phyloP scores from a whole-genome alignment of 2,113 vertebrate genomes.

The Machaerirhynchus nigripectus region DNA sequence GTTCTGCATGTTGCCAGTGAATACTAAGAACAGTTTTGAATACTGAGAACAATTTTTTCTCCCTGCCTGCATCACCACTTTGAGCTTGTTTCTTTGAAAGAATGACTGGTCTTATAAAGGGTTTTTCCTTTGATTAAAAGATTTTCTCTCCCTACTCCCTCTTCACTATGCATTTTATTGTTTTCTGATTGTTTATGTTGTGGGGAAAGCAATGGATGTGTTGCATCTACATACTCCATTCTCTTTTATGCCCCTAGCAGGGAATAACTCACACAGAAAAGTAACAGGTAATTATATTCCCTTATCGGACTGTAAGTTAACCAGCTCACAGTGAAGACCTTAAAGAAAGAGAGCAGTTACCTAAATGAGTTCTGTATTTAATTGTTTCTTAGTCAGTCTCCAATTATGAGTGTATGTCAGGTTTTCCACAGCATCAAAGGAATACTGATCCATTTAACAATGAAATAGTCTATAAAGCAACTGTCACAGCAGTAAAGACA shows the following conservation, averaged over 20 bases:
- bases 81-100: not conserved
- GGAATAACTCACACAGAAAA: not conserved
- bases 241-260: not conserved
- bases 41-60: not conserved
- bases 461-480: slow-evolving; percentile 12
- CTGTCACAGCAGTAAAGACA: slow-evolving; percentile 1
- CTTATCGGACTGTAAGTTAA: not conserved
- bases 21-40: not conserved
- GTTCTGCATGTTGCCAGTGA: not conserved
- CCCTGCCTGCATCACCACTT: not conserved
- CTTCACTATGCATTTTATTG: not conserved
- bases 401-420: not conserved
- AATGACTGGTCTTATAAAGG: not conserved
- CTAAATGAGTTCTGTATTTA: not conserved
- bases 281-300: not conserved
- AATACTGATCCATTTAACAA: not conserved
- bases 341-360: not conserved
- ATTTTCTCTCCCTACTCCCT: not conserved
- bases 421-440: not conserved
- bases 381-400: not conserved
- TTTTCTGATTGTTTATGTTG: not conserved
- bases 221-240: not conserved
- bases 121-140: not conserved
- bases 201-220: not conserved
- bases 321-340: not conserved